Evolutionary conservation across 92 coral and sea anemone species (phyloP), one percentile per base, ranked within the genome.

Genomic region (Porites lobata): DNA sequence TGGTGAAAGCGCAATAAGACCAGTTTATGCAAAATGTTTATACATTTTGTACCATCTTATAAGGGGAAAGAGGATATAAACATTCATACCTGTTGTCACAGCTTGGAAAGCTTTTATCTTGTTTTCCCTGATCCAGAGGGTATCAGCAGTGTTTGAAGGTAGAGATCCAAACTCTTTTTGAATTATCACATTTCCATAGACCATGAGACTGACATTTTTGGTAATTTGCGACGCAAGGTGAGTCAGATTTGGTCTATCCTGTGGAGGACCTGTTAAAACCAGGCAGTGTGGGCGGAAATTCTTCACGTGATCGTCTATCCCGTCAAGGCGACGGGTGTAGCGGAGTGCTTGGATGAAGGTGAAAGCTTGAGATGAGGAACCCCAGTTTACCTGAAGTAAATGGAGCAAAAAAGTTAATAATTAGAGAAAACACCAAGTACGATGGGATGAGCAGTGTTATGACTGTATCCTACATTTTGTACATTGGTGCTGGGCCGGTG

Each of bases 271-370:
- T 0, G 96, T 85, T 57, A 98, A 89, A 20, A 93, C 99, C 50
- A 98, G 88, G 85, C 98, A 98, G 86, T 98, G 98, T 43, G 99
- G 99, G 13, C 99, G 98, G 72, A 90, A 98, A 91, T 98, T 98
- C 91, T 98, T 98, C 83, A 98, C 99, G 67, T 98, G 99, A 24
- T 98, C 98, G 17, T 86, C 98, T 26, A 94, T 94, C 22, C 81
- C 86, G 18, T 96, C 96, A 38, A 96, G 94, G 59, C 91, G 90
- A 77, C 81, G 87, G 52, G 92, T 89, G 90, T 90, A 92, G 56
- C 94, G 92, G 51, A 98, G 95, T 3, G 96, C 96, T 2, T 95
- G 94, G 81, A 92, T 92, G 89, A 95, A 98, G 50, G 96, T 91
- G 86, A 90, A 94, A 0, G 99, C 99, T 75, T 96, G 99, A 3